A percentile compares a stretch with the other conserved stretches of the same genome.
phyloP scores from a whole-genome alignment of 2,113 vertebrate species.

The Egretta garzetta region DNA sequence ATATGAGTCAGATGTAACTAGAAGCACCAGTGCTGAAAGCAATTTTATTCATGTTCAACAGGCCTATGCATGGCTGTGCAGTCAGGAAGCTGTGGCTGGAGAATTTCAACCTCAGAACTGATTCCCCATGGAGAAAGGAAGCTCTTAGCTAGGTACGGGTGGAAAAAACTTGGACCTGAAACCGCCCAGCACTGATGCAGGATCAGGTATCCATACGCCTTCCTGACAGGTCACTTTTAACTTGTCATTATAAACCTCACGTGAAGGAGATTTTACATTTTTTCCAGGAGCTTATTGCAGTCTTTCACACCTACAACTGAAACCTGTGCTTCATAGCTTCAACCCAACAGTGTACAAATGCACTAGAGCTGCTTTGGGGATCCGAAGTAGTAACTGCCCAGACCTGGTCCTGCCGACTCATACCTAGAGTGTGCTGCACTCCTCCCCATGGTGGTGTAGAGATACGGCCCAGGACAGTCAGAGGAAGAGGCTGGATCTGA shows the following conservation, averaged over 20 bases:
- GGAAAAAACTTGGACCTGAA: background rate
- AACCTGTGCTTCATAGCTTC: background rate
- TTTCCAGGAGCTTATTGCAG: background rate
- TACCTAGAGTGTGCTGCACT: background rate
- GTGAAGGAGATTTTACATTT: background rate
- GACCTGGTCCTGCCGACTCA: background rate
- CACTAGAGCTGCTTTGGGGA: background rate
- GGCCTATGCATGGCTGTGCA: background rate
- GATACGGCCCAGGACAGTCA: background rate
- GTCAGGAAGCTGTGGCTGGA: background rate
- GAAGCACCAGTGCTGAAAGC: background rate
- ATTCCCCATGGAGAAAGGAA: background rate
- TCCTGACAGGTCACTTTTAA: background rate
- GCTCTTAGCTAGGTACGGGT: background rate
- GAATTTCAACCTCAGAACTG: background rate
- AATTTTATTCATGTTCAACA: background rate
- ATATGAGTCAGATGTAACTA: background rate
- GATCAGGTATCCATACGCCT: background rate
- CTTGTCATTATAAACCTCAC: background rate
- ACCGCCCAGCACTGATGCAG: background rate
- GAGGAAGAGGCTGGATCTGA: background rate
- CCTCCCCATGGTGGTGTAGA: background rate
- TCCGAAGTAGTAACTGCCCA: background rate
- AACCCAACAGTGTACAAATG: background rate
- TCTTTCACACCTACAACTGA: background rate